Evolutionary conservation across 2,888 invertebrate species (phyloP).

Genomic region (Eledona agricola): DNA sequence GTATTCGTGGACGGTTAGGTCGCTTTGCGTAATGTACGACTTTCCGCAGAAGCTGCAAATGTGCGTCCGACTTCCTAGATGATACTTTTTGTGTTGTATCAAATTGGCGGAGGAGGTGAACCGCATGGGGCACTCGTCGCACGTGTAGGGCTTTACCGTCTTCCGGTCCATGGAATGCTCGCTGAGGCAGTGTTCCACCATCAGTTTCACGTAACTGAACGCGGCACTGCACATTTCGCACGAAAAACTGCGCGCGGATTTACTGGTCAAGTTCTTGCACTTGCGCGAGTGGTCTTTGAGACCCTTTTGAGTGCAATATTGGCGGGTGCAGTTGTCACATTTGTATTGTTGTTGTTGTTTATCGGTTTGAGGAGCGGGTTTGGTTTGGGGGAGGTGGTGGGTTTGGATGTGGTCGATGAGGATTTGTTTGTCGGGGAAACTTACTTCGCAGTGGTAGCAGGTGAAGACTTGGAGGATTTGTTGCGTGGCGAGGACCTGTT

Average conservation of each 20-base stretch:
- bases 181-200: conserved; percentile 47
- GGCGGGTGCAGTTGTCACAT: conserved; percentile 41
- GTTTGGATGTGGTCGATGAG: conserved; percentile 8
- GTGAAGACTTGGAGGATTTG: conserved; percentile 1
- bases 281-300: conserved; percentile 42
- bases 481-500: neutral
- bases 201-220: conserved; percentile 45
- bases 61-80: conserved; percentile 47
- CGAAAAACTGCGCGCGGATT: conserved; percentile 23
- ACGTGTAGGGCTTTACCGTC: conserved; percentile 50
- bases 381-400: conserved; percentile 4
- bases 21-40: conserved; percentile 55
- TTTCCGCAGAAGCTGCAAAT: conserved; percentile 59
- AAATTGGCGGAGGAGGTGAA: conserved; percentile 51
- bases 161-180: conserved; percentile 47
- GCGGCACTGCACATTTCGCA: conserved; percentile 50
- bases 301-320: conserved; percentile 44
- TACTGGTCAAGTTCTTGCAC: conserved; percentile 18
- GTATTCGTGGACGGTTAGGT: conserved; percentile 51
- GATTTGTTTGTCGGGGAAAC: conserved; percentile 3
- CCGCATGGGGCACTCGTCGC: conserved; percentile 49
- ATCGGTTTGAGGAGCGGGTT: neutral
- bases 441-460: conserved; percentile 11
- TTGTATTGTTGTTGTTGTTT: conserved; percentile 11
- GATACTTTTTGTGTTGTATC: conserved; percentile 52